Evolutionary conservation across 1,140 invertebrate species (phyloP).

Genomic region (Lerema accius): DNA sequence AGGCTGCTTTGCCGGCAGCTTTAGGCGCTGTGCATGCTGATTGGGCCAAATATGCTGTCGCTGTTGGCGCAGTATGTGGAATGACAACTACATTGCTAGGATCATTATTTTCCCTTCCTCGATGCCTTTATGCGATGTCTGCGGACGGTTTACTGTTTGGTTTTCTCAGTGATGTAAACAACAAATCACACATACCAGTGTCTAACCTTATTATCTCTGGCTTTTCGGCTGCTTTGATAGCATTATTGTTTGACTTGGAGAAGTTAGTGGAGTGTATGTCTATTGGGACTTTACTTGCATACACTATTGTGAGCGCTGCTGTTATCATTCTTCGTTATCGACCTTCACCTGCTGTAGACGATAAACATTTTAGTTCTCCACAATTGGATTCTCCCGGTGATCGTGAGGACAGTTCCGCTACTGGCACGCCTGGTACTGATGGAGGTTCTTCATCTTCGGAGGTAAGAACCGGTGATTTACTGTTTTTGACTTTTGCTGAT

Average conservation of each 20-base stretch:
- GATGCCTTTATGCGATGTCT: constrained; percentile 95
- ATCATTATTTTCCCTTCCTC: constrained; percentile 91
- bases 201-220: constrained; percentile 92
- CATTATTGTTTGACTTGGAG: constrained; percentile 93
- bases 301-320: constrained; percentile 94
- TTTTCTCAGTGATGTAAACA: constrained; percentile 89
- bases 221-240: constrained; percentile 89
- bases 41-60: constrained; percentile 95
- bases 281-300: constrained; percentile 95
- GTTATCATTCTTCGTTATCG: constrained; percentile 93
- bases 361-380: constrained; percentile 69
- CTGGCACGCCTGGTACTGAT: constrained; percentile 78
- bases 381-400: constrained; percentile 77
- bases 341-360: constrained; percentile 81
- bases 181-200: constrained; percentile 92
- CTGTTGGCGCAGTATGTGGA: constrained; percentile 93
- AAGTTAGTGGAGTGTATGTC: constrained; percentile 97
- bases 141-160: constrained; percentile 93
- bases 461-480: too few relatives aligned
- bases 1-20: constrained; percentile 93
- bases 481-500: too few relatives aligned
- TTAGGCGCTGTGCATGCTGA: constrained; percentile 88
- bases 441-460: constrained; percentile 78
- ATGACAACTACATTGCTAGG: constrained; percentile 95
- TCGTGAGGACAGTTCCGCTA: constrained; percentile 80